These are phyloP conservation scores for Coregonus clupeaformis DNA, from an alignment of 2,113 vertebrate species.

Conservation along the genomic window DNA sequence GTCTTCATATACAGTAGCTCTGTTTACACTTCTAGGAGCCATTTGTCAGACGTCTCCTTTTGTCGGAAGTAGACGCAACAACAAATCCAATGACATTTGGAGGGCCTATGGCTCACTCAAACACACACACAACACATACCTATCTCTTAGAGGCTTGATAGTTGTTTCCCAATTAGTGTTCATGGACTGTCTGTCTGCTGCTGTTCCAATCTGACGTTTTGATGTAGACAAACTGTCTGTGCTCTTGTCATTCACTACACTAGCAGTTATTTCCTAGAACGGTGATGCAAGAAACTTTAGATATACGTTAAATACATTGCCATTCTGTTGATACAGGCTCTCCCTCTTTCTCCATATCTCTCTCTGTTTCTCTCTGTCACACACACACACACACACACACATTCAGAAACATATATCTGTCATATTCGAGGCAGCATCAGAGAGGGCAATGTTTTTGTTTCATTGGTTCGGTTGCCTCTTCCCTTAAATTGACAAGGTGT, in stretches of 20 bases:
- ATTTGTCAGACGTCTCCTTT: slow-evolving; percentile 53
- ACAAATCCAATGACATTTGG: slow-evolving; percentile 31
- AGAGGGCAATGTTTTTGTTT: slow-evolving; percentile 7
- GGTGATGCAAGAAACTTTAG: background rate
- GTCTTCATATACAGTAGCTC: slow-evolving; percentile 65
- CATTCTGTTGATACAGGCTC: background rate
- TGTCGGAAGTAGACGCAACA: slow-evolving; percentile 55
- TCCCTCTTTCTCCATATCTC: no score
- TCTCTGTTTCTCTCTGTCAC: no score
- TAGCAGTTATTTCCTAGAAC: background rate
- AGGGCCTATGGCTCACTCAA: slow-evolving; percentile 17
- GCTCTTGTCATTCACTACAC: background rate
- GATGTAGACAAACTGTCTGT: slow-evolving; percentile 7
- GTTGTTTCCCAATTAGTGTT: slow-evolving; percentile 14
- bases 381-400: slow-evolving; percentile 15
- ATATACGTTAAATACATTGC: slow-evolving; percentile 4
- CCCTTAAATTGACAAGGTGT: slow-evolving; percentile 1
- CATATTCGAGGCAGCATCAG: slow-evolving; percentile 19
- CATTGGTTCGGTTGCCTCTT: background rate
- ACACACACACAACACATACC: slow-evolving; percentile 18
- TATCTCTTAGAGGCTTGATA: background rate
- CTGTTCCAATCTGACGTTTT: background rate
- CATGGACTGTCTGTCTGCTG: slow-evolving; percentile 18
- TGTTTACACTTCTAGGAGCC: slow-evolving; percentile 68
- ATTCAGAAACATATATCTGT: slow-evolving; percentile 23